Evolutionary conservation across 2,113 vertebrate genomes (phyloP).

Genomic region (Rafetus swinhoei): DNA sequence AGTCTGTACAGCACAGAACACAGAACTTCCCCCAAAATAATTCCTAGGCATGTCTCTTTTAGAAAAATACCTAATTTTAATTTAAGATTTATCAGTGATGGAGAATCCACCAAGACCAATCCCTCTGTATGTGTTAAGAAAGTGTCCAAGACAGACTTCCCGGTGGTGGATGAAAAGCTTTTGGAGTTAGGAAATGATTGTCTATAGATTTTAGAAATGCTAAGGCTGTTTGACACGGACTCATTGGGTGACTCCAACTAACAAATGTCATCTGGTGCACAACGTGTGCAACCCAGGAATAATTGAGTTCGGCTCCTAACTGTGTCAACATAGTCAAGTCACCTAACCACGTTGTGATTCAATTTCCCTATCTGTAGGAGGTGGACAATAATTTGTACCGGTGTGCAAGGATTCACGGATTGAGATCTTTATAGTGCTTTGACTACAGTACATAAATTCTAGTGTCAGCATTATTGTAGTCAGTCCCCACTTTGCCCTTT

Average conservation of each 20-base stretch:
- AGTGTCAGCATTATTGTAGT: not conserved
- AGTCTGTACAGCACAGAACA: not conserved
- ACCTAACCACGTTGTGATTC: not conserved
- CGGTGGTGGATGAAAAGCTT: not conserved
- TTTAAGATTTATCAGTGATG: not conserved
- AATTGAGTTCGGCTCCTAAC: not conserved
- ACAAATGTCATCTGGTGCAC: not conserved
- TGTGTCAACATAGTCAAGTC: not conserved
- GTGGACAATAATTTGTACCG: not conserved
- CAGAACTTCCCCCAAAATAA: not conserved
- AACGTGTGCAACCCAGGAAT: not conserved
- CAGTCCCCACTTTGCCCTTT: not conserved
- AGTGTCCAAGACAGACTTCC: rapidly evolving
- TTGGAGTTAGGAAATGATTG: not conserved
- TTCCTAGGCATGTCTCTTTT: not conserved
- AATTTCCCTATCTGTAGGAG: not conserved
- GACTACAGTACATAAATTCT: not conserved
- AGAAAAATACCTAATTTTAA: not conserved
- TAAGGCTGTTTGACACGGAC: not conserved
- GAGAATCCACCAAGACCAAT: not conserved
- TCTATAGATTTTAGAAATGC: not conserved
- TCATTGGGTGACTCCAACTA: not conserved
- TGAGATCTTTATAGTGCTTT: not conserved
- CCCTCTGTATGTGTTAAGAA: rapidly evolving
- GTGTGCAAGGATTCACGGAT: not conserved